phyloP scores from a whole-genome alignment of 2,797 vertebrate species.

The Hephaestus fuliginosus region DNA sequence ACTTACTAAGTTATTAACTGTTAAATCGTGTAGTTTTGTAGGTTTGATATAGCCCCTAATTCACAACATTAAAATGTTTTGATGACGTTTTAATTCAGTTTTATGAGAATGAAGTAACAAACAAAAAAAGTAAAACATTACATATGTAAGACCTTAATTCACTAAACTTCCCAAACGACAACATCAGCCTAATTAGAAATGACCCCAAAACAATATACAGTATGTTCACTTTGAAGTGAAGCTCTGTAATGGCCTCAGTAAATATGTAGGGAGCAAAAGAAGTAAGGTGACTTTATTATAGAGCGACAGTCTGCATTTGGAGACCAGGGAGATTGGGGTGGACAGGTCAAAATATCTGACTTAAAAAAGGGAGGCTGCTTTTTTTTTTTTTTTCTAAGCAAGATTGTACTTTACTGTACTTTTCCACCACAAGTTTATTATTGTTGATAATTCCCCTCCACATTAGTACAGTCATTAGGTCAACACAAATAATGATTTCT shows the following conservation, averaged over 20 bases:
- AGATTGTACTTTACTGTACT: not conserved
- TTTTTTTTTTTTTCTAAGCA: too few relatives aligned
- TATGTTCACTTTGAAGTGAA: not conserved
- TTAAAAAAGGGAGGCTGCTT: not conserved
- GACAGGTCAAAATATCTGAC: not conserved
- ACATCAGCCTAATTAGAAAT: too few relatives aligned
- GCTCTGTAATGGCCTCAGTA: not conserved
- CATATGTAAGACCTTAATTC: not conserved
- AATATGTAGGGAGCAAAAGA: not conserved
- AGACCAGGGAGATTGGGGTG: not conserved
- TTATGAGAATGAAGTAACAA: not conserved
- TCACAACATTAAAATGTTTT: constrained; percentile 20
- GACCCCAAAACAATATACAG: too few relatives aligned
- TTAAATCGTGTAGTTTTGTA: not conserved
- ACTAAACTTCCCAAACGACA: not conserved
- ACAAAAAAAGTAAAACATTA: not conserved
- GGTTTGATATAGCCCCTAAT: constrained; percentile 9
- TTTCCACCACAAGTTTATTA: not conserved
- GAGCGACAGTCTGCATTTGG: not conserved
- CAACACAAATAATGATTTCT: too few relatives aligned
- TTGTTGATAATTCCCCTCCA: not conserved
- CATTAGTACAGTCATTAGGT: not conserved
- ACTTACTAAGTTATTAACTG: not conserved
- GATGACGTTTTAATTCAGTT: constrained; percentile 1
- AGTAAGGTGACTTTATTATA: not conserved